These are phyloP conservation scores for Heliothis virescens DNA, from an alignment of 1,140 invertebrate genomes.

Conservation along the genomic window DNA sequence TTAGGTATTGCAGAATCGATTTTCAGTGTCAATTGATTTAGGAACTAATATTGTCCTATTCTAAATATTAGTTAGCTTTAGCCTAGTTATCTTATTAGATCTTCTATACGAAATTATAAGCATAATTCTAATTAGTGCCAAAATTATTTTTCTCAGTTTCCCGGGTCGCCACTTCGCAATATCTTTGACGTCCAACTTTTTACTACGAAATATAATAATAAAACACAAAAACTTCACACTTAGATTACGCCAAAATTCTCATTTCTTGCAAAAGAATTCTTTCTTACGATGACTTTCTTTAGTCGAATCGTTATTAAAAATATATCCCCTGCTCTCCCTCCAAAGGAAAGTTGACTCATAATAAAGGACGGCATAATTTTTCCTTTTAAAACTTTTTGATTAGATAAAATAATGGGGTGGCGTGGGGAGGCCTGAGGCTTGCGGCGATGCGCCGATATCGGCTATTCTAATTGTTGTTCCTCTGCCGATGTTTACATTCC, in stretches of 20 bases:
- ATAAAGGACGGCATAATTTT: conserved; percentile 87
- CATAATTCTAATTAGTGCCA: background rate
- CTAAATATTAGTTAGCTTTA: too few relatives aligned
- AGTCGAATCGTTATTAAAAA: conserved; percentile 83
- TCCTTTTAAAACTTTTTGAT: conserved; percentile 87
- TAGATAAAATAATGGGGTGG: conserved; percentile 87
- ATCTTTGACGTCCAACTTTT: conserved; percentile 22
- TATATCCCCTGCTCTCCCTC: conserved; percentile 79
- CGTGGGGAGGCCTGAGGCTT: conserved; percentile 66
- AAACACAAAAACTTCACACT: conserved; percentile 58
- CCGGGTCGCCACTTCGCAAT: background rate
- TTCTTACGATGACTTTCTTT: conserved; percentile 75
- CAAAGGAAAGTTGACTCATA: conserved; percentile 86
- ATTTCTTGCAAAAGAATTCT: conserved; percentile 60
- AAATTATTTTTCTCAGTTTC: background rate
- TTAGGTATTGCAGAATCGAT: too few relatives aligned
- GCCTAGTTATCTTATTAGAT: too few relatives aligned
- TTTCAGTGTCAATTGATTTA: too few relatives aligned
- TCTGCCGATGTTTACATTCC: conserved; percentile 69
- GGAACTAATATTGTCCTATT: too few relatives aligned
- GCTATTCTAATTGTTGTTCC: conserved; percentile 85
- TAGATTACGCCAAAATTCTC: conserved; percentile 56
- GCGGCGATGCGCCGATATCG: conserved; percentile 80
- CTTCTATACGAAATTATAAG: too few relatives aligned
- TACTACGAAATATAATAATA: conserved; percentile 43